Base-by-base conservation (phyloP, 2,797 vertebrate species). In the Galago senegalensis region DNA sequence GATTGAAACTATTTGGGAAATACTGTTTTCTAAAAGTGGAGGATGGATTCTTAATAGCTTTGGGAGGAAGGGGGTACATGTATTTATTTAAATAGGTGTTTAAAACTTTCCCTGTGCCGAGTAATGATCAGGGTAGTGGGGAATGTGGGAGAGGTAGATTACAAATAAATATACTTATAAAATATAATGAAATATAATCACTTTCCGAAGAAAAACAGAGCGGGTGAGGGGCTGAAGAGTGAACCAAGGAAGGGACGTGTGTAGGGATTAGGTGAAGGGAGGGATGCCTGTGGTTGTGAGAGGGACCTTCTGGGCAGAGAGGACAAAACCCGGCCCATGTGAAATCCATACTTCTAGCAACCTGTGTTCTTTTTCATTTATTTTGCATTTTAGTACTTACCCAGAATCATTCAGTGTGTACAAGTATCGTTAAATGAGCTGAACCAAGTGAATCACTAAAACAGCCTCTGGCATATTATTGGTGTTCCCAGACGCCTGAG, bases 11-110 rank as follows among this genome's bases (percentile, higher is more conserved):
- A 9, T 65, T 83, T 87, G 34, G 65, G 20, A 70, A 80, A 92
- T 67, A 20, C 61, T 27, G 0, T 94, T 93, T 95, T 49, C 60
- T 87, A 29, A 85, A 93, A 89, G 37, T 46, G 17, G 37, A 89
- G 23, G 53, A 56, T 10, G 2, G 21, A 91, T 27, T 84, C 10
- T 65, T 94, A 46, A 37, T 69, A 29, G 37, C 31, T 81, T 76
- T 67, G 69, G 23, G 56, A 53, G 0, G 31, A 58, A 63, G 34
- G 25, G 29, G 49, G 49, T 53, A 53, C 49, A 16, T 43, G 40
- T 63, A 56, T 81, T 93, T 93, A 21, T 87, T 80, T 43, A 91
- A 61, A 56, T 58, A 46, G 12, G n/a, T 80, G 1, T 75, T 37
- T 80, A 77, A 56, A 93, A 75, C 5, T 82, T 85, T 25, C 3